phyloP scores from a whole-genome alignment of 1,140 invertebrate species.

The Brachionus rotundiformis region DNA sequence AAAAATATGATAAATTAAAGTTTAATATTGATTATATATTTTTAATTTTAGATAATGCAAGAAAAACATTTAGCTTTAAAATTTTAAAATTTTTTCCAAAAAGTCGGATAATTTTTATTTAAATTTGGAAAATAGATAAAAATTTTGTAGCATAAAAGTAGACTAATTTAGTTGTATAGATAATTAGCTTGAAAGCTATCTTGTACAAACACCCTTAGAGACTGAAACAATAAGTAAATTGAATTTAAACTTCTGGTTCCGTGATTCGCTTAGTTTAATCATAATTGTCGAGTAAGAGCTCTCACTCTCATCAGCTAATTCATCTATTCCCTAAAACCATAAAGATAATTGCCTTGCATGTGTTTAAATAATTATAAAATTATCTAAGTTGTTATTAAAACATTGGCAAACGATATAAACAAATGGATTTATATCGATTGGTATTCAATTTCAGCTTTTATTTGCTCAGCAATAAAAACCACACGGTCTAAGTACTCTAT shows the following conservation, averaged over 20 bases:
- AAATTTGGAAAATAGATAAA: too few species aligned
- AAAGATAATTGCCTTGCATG: slow-evolving; percentile 35
- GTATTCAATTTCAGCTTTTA: background rate
- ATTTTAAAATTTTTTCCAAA: too few species aligned
- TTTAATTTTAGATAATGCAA: too few species aligned
- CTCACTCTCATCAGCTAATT: background rate
- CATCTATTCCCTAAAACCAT: background rate
- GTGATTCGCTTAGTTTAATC: background rate
- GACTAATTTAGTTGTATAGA: too few species aligned
- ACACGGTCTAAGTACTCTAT: background rate
- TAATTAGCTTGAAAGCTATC: background rate
- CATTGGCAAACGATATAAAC: background rate
- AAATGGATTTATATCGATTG: background rate
- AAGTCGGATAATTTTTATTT: too few species aligned
- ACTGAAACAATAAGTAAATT: background rate
- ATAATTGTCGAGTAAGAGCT: background rate
- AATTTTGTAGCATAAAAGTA: too few species aligned
- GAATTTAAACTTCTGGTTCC: background rate
- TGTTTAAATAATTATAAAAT: slow-evolving; percentile 19
- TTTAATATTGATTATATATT: too few species aligned
- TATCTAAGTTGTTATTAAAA: background rate
- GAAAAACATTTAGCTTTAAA: too few species aligned
- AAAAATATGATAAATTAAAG: too few species aligned
- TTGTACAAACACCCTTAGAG: background rate
- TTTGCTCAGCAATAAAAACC: background rate